Evolutionary conservation across 2,797 vertebrate genomes (phyloP), one percentile per base, ranked within the genome.

Genomic region (Todus mexicanus): DNA sequence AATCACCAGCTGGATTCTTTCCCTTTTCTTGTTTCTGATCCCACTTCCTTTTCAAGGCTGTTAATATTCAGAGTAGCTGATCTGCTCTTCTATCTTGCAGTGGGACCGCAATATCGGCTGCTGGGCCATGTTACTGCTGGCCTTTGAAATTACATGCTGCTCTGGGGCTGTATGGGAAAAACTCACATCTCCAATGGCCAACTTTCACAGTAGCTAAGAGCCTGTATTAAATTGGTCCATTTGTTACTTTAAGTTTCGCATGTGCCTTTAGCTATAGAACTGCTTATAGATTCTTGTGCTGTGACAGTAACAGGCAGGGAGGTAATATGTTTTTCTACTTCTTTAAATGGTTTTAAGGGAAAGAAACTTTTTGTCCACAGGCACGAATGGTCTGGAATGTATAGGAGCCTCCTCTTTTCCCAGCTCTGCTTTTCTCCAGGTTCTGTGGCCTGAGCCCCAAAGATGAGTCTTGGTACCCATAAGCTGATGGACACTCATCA

Each of bases 401-500:
- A 10, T 63, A 71, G 59, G 12, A 90, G 33, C 26, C n/a, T 65
- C 22, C 70, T 51, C 50, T 12, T 61, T 77, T 82, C 43, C 53
- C 50, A 38, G 27, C 42, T 83, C 56, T 76, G 15, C 65, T 89
- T 80, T 64, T 88, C 29, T 29, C 59, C 59, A 70, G 47, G 18
- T 5, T 47, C 47, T 40, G 31, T 53, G 45, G 15, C 51, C 53
- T 40, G 51, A 81, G 37, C 68, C 53, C 47, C 0, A 0, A 85
- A 35, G 22, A 53, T 22, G 42, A 74, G 61, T 12, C 38, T 90
- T 12, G 14, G 26, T 63, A 70, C 16, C 48, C 66, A 26, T 72
- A 82, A 89, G 38, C 81, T 94, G 92, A 81, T 92, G 77, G 90
- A 79, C 76, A 76, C 50, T 79, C 56, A 43, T 85, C 86, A 93